phyloP scores from a whole-genome alignment of 2,888 invertebrate species.

The Drosophila paramelanica region DNA sequence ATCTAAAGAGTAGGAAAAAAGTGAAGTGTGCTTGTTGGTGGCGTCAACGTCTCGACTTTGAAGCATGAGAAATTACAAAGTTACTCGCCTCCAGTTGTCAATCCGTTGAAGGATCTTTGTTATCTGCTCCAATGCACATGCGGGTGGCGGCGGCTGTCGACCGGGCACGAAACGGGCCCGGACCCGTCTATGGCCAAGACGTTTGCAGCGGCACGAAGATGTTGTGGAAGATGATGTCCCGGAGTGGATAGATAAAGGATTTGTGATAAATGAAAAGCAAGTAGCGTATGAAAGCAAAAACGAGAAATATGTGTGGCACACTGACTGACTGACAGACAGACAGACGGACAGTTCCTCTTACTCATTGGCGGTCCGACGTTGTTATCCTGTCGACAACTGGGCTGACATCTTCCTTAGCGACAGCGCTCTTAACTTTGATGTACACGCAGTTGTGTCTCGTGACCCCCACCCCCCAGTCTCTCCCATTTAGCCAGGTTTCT shows the following conservation, averaged over 20 bases:
- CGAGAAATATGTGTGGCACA: constrained; percentile 58
- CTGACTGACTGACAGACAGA: constrained; percentile 8
- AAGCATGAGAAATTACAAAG: constrained; percentile 74
- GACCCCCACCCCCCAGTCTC: neutral
- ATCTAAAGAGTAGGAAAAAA: constrained; percentile 34
- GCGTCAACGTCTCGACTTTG: constrained; percentile 57
- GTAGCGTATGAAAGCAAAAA: constrained; percentile 72
- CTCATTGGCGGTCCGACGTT: constrained; percentile 28
- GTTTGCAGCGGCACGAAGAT: constrained; percentile 56
- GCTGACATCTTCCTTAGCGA: constrained; percentile 67
- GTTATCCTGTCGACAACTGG: constrained; percentile 46
- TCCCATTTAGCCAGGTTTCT: constrained; percentile 24
- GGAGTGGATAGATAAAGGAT: constrained; percentile 79
- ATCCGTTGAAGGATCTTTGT: constrained; percentile 83
- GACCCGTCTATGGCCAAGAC: constrained; percentile 43
- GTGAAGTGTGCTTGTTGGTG: constrained; percentile 55
- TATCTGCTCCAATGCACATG: constrained; percentile 82
- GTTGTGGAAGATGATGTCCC: constrained; percentile 69
- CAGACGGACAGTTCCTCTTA: constrained; percentile 9
- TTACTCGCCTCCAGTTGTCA: constrained; percentile 78
- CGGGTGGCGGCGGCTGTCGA: constrained; percentile 57
- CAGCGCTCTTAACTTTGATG: constrained; percentile 58
- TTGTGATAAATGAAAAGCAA: constrained; percentile 80
- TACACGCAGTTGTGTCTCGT: constrained; percentile 20
- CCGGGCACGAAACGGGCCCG: neutral